Evolutionary conservation across 2,113 vertebrate species (phyloP).

Genomic region (Xenus cinereus): DNA sequence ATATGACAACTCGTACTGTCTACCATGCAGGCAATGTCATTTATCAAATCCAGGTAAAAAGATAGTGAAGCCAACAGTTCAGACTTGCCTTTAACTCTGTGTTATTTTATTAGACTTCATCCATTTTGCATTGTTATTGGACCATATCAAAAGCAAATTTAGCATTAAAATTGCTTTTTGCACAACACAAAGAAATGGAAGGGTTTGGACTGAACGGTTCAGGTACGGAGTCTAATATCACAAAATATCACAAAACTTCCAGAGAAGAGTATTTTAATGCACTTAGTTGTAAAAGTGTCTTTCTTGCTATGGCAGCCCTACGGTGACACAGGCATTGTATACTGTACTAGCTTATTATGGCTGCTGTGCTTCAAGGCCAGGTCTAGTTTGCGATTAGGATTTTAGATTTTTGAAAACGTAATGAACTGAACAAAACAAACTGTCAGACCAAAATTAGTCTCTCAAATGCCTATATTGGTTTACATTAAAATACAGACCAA

Average conservation of each 20-base stretch:
- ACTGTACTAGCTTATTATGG: neutral
- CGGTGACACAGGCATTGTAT: neutral
- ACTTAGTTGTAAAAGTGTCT: neutral
- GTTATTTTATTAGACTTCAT: conserved; percentile 19
- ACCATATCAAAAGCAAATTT: conserved; percentile 29
- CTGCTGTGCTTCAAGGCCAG: neutral
- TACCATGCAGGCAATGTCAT: neutral
- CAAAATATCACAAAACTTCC: neutral
- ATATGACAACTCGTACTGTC: conserved; percentile 22
- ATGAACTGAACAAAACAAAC: neutral
- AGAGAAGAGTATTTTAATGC: neutral
- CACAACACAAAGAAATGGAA: neutral
- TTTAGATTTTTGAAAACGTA: neutral
- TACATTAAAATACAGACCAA: neutral
- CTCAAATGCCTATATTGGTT: neutral
- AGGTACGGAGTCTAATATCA: neutral
- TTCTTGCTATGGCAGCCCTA: neutral
- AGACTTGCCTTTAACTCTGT: conserved; percentile 3
- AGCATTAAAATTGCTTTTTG: conserved; percentile 20
- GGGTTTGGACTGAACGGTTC: neutral
- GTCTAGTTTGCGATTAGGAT: neutral
- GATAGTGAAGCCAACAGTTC: conserved; percentile 27
- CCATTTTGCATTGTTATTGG: conserved; percentile 28
- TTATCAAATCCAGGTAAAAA: conserved; percentile 50
- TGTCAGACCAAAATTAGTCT: neutral